These are phyloP conservation scores for Gorsachius goisagi DNA, from an alignment of 2,113 vertebrate species.

Conservation along the genomic window DNA sequence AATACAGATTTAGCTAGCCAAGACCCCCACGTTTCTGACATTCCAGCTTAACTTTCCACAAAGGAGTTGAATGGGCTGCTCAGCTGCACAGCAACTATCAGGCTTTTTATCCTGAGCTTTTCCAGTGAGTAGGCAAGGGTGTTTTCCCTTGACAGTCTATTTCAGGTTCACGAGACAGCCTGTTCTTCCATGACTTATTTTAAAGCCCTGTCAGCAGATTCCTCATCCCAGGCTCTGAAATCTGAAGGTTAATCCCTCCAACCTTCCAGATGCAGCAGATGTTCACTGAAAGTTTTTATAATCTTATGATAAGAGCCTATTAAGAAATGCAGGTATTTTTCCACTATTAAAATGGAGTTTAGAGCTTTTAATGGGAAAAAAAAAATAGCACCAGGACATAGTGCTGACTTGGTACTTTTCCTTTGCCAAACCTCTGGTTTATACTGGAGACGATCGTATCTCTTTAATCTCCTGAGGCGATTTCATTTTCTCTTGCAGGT, in stretches of 20 bases:
- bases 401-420: neutral
- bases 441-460: neutral
- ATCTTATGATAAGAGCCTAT: neutral
- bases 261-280: neutral
- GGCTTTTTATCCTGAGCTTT: neutral
- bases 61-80: neutral
- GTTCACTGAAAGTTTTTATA: neutral
- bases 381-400: neutral
- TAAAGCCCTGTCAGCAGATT: neutral
- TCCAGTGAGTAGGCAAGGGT: neutral
- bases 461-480: neutral
- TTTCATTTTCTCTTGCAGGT: neutral
- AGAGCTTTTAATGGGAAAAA: neutral
- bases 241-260: neutral
- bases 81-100: neutral
- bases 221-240: neutral
- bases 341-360: neutral
- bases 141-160: neutral
- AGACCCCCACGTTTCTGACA: neutral
- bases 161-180: neutral
- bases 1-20: neutral
- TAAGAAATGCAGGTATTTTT: neutral
- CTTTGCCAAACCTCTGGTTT: neutral
- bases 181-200: neutral
- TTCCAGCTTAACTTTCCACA: neutral